Base-by-base conservation (phyloP, 2,888 invertebrate species). In the Iphiclides podalirius region DNA sequence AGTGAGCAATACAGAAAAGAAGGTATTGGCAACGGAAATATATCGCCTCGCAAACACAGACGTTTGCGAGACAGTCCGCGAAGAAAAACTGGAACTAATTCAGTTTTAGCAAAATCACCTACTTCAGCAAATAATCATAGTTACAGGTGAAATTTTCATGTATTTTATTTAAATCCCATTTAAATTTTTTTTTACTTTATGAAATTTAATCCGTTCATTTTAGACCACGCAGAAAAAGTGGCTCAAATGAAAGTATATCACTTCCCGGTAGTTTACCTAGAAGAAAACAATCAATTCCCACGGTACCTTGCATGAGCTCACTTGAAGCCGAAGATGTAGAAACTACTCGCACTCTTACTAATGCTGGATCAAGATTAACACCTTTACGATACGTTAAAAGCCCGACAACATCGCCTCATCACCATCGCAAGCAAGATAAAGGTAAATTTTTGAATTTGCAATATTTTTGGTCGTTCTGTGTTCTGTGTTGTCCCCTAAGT, bases 21-120 rank as follows among this genome's bases (percentile, higher is more conserved):
- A 61, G 84, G 88, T 85, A 66, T 41, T n/a, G 79, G 73, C 17
- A 89, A 88, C 55, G 89, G 89, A 36, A 89, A 82, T 62, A 62
- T 86, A 54, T 91, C 92, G 8, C 91, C 92, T 36, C 89, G 91
- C 55, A 92, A 92, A 74, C 86, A 89, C 54, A 90, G 92, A 63
- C 90, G 93, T 52, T 80, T 90, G 47, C 85, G 93, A 51, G 93
- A 94, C 52, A 92, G 91, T 65, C 92, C 92, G 1, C 76, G 93
- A 63, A 88, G 93, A 67, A 93, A 93, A 77, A 91, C 92, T 17
- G 79, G 78, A n/a, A 77, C 90, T 53, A 88, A 86, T 59, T 84
- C 89, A 37, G 75, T 78, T 46, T 74, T 78, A 46, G 89, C 90
- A 0, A 90, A 92, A 67, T 91, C 91, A 35, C 91, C 92, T 7